Percentiles rank a stretch among this genome's conserved stretches.
phyloP scores from a whole-genome alignment of 1,140 invertebrate species.

The Periplaneta americana region DNA sequence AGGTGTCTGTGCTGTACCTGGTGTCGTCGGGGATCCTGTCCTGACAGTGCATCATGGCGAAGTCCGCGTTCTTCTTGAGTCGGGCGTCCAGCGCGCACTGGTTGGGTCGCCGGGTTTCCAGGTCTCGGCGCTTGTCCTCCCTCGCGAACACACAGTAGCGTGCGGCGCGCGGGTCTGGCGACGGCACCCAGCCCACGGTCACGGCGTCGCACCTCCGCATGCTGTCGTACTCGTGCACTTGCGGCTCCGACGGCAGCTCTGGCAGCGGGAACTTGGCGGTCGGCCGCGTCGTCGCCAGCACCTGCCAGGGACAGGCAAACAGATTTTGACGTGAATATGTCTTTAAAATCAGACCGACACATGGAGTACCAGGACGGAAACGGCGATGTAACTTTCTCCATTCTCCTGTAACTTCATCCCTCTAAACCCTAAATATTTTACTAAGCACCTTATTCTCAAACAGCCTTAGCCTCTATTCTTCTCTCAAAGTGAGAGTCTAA shows the following conservation, averaged over 20 bases:
- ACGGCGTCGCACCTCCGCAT: slow-evolving; percentile 37
- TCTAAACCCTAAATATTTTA: too few relatives aligned
- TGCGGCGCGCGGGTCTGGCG: slow-evolving; percentile 27
- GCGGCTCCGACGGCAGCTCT: slow-evolving; percentile 33
- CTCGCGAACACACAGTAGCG: slow-evolving; percentile 19
- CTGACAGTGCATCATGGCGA: slow-evolving; percentile 33
- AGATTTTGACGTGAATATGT: too few relatives aligned
- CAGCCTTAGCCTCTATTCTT: too few relatives aligned
- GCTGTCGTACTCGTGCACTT: slow-evolving; percentile 32
- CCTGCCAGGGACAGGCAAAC: too few relatives aligned
- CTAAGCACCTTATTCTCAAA: too few relatives aligned
- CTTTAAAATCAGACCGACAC: too few relatives aligned
- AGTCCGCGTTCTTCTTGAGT: slow-evolving; percentile 31
- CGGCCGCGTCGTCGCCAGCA: slow-evolving; percentile 33
- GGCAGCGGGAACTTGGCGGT: slow-evolving; percentile 33
- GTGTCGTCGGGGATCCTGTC: slow-evolving; percentile 28
- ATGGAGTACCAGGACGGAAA: too few relatives aligned
- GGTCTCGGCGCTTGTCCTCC: slow-evolving; percentile 1
- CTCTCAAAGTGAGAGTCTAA: too few relatives aligned
- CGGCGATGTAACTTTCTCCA: too few relatives aligned
- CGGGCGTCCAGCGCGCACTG: slow-evolving; percentile 40
- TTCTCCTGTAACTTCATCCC: too few relatives aligned
- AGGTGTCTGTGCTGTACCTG: slow-evolving; percentile 18
- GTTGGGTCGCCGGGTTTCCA: slow-evolving; percentile 30
- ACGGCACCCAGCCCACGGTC: slow-evolving; percentile 39